Percentiles rank a stretch among this genome's conserved stretches.
These are phyloP conservation scores for Astyanax mexicanus DNA, from an alignment of 2,797 vertebrate species.

Conservation along the genomic window DNA sequence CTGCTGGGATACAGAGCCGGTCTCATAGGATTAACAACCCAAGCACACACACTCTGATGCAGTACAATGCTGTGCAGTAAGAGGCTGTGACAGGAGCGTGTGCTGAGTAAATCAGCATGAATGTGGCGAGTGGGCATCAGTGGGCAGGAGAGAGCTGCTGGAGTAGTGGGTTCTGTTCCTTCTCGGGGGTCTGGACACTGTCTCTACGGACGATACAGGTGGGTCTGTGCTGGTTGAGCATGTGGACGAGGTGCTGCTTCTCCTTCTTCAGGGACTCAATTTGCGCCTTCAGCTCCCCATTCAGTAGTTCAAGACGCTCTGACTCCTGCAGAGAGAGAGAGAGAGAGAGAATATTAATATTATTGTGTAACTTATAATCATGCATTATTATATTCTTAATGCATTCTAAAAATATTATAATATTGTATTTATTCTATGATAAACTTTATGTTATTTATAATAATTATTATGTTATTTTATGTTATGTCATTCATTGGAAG, in stretches of 20 bases:
- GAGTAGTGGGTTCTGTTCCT: conserved; percentile 84
- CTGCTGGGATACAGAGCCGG: too few relatives aligned
- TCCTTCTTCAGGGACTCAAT: conserved; percentile 95
- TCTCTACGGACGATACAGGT: conserved; percentile 95
- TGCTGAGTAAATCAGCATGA: background rate
- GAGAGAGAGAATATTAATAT: too few relatives aligned
- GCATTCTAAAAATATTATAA: too few relatives aligned
- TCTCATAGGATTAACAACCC: too few relatives aligned
- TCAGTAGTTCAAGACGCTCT: conserved; percentile 93
- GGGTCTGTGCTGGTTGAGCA: conserved; percentile 94
- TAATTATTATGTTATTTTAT: too few relatives aligned
- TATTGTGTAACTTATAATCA: too few relatives aligned
- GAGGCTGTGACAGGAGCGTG: background rate
- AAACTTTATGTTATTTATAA: too few relatives aligned
- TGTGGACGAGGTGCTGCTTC: conserved; percentile 92
- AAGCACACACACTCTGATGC: too few relatives aligned
- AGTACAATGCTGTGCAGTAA: too few relatives aligned
- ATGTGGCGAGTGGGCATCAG: background rate
- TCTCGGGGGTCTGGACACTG: conserved; percentile 90
- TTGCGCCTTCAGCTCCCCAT: conserved; percentile 92
- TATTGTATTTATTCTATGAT: too few relatives aligned
- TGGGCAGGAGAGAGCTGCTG: conserved; percentile 77
- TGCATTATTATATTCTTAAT: too few relatives aligned
- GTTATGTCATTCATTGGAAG: too few relatives aligned
- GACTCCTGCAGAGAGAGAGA: conserved; percentile 85